Evolutionary conservation across 1,140 invertebrate genomes (phyloP).

Genomic region (Lysiphlebus fabarum): DNA sequence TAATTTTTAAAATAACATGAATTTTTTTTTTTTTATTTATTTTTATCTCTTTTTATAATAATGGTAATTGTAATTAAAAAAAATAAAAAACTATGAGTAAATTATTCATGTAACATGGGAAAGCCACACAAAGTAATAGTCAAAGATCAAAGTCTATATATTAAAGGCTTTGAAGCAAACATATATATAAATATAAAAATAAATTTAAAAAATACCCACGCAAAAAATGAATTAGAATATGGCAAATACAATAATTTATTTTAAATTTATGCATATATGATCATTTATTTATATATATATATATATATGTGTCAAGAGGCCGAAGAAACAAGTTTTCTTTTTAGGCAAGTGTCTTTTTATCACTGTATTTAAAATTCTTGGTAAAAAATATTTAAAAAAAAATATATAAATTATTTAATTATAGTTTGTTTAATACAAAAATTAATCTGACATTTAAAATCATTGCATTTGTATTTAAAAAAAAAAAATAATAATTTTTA

Average conservation of each 20-base stretch:
- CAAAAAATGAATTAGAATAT: slow-evolving; percentile 40
- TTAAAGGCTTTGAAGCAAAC: no score
- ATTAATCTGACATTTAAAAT: background rate
- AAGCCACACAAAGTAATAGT: no score
- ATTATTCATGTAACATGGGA: no score
- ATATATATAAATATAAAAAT: no score
- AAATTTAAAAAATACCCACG: slow-evolving; percentile 42
- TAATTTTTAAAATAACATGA: no score
- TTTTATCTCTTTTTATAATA: no score
- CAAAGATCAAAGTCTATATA: no score
- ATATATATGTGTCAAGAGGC: slow-evolving; percentile 36
- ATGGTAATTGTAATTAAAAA: no score
- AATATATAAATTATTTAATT: slow-evolving; percentile 7
- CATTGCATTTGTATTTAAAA: no score
- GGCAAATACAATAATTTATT: slow-evolving; percentile 40
- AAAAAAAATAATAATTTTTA: no score
- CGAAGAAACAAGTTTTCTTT: slow-evolving; percentile 25
- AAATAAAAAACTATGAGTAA: no score
- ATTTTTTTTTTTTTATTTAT: no score
- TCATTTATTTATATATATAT: slow-evolving; percentile 32
- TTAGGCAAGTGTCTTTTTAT: slow-evolving; percentile 13
- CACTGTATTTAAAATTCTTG: background rate
- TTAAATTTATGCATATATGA: slow-evolving; percentile 32
- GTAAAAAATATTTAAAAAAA: background rate
- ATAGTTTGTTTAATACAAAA: background rate